Conservation (phyloP, 2,888 invertebrate species). For the Malthinus seriepunctatus region DNA sequence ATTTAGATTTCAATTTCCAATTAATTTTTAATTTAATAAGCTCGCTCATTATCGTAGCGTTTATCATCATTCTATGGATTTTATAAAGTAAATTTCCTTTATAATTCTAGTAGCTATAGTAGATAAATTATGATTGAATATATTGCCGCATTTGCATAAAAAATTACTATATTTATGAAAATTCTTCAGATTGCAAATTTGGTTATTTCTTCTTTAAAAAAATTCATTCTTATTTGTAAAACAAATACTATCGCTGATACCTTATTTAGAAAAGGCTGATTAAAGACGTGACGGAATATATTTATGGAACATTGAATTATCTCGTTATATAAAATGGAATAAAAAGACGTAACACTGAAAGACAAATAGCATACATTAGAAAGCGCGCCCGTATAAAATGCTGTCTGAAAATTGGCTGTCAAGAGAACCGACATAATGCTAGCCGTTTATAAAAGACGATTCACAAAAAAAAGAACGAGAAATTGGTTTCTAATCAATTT, state of each 20-base stretch:
- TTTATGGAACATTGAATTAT: conserved; percentile 23
- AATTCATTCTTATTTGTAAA: conserved; percentile 4
- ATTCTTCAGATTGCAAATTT: too few relatives aligned
- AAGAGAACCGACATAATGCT: conserved; percentile 23
- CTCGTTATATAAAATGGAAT: conserved; percentile 19
- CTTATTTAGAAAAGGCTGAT: conserved; percentile 12
- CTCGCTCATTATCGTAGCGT: too few relatives aligned
- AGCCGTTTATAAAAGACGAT: conserved; percentile 20
- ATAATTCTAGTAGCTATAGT: too few relatives aligned
- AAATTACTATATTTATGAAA: too few relatives aligned
- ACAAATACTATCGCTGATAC: conserved; percentile 6
- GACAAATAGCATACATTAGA: conserved; percentile 25
- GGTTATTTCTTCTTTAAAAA: not conserved
- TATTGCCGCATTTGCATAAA: too few relatives aligned
- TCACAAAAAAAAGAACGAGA: conserved; percentile 12
- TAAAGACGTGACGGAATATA: conserved; percentile 16
- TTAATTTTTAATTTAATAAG: too few relatives aligned
- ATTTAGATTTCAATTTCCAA: too few relatives aligned
- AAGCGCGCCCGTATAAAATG: conserved; percentile 25
- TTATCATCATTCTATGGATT: too few relatives aligned
- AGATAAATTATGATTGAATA: too few relatives aligned
- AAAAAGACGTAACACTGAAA: conserved; percentile 21
- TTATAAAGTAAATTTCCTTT: too few relatives aligned
- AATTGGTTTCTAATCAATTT: conserved; percentile 22
- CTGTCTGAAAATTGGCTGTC: conserved; percentile 23